Evolutionary conservation across 2,888 invertebrate species (phyloP).

Genomic region (Volucella bombylans): DNA sequence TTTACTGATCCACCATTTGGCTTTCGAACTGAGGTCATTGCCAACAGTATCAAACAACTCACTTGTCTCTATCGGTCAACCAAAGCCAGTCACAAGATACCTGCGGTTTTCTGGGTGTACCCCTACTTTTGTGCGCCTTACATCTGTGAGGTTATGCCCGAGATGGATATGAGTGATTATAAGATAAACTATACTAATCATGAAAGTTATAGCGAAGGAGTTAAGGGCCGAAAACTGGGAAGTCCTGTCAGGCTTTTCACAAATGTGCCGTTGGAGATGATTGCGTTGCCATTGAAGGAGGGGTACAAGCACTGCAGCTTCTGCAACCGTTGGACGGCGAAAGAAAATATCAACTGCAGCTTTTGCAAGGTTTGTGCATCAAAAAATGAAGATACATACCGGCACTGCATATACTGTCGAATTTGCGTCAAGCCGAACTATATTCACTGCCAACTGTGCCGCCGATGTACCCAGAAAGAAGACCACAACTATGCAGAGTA

Average conservation of each 20-base stretch:
- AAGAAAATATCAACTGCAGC: slow-evolving; percentile 89
- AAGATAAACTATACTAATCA: slow-evolving; percentile 87
- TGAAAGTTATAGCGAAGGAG: slow-evolving; percentile 82
- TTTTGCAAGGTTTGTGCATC: slow-evolving; percentile 89
- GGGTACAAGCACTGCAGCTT: slow-evolving; percentile 89
- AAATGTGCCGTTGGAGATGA: slow-evolving; percentile 85
- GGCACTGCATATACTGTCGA: slow-evolving; percentile 86
- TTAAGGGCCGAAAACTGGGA: slow-evolving; percentile 86
- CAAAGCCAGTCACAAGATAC: slow-evolving; percentile 82
- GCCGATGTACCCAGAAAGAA: slow-evolving; percentile 84
- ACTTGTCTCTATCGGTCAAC: slow-evolving; percentile 83
- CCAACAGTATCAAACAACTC: slow-evolving; percentile 87
- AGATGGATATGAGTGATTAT: slow-evolving; percentile 92
- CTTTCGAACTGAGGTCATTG: slow-evolving; percentile 91
- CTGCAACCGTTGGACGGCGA: slow-evolving; percentile 88
- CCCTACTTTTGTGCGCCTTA: slow-evolving; percentile 95
- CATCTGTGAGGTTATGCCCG: slow-evolving; percentile 86
- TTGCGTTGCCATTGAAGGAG: slow-evolving; percentile 82
- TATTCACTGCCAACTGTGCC: slow-evolving; percentile 89
- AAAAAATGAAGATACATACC: slow-evolving; percentile 88
- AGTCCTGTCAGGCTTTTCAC: slow-evolving; percentile 95
- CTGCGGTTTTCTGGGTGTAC: slow-evolving; percentile 91
- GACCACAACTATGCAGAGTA: slow-evolving; percentile 84
- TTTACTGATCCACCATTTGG: slow-evolving; percentile 96
- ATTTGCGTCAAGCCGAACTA: slow-evolving; percentile 93